Conservation (phyloP, 2,113 vertebrate species). For the Colaptes auratus region DNA sequence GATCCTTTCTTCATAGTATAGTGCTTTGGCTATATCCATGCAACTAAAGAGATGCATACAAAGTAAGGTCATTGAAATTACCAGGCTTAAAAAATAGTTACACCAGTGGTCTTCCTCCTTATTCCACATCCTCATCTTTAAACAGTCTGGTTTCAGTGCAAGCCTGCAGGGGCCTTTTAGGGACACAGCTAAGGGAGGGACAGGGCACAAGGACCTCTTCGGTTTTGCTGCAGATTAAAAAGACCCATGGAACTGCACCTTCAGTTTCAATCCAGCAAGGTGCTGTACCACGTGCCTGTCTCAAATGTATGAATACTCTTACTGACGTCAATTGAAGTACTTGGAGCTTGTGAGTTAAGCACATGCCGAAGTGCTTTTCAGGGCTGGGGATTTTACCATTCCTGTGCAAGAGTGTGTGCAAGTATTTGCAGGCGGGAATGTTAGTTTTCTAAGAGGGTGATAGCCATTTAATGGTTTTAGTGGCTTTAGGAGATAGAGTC, state of each 20-base stretch:
- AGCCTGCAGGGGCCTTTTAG: background rate
- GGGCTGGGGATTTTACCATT: background rate
- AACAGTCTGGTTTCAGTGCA: background rate
- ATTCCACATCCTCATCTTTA: background rate
- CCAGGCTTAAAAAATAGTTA: background rate
- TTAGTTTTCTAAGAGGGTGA: background rate
- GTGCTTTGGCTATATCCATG: background rate
- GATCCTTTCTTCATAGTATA: background rate
- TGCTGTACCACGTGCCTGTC: background rate
- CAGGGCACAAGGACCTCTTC: background rate
- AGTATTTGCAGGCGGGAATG: conserved; percentile 37
- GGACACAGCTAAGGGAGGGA: background rate
- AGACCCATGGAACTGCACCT: background rate
- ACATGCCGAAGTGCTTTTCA: conserved; percentile 46
- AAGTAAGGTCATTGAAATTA: background rate
- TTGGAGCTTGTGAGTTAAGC: conserved; percentile 37
- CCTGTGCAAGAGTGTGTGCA: background rate
- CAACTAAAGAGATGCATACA: background rate
- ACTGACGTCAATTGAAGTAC: background rate
- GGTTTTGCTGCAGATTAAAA: background rate
- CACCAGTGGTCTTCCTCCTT: background rate
- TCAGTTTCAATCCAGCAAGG: background rate
- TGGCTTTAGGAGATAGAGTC: background rate
- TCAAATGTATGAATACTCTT: background rate
- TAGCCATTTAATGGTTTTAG: conserved; percentile 12